Evolutionary conservation across 2,888 invertebrate genomes (phyloP), one percentile per base, ranked within the genome.

Genomic region (Apodemia zela): DNA sequence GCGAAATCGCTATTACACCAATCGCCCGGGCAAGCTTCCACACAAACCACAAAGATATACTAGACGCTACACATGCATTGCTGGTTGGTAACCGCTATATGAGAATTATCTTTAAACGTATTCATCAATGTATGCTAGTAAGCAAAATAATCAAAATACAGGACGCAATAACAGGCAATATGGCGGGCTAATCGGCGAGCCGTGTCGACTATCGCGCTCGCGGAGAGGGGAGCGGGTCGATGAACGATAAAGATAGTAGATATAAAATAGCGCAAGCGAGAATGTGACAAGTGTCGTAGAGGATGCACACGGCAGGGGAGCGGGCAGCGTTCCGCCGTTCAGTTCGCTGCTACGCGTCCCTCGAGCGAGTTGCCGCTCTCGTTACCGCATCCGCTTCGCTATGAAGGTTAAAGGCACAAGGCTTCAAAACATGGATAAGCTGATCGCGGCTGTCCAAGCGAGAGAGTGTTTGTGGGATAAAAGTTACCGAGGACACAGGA

Each of bases 401-500:
- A 78, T 83, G 70, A 89, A 89, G 67, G 69, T 69, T n/a, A 79
- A 76, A 78, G 85, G 86, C 65, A 81, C 83, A 60, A 76, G 87
- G 35, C 79, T 85, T 58, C 88, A 89, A 68, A 88, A 89, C 67
- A 87, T 89, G 87, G 89, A 90, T 70, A 89, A 85, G 69, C 81
- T 90, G 0, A 90, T 91, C 60, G 86, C 85, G n/a, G 90, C 91
- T 63, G 91, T 91, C 57, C 91, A 91, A 67, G 89, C 89, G 2
- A 79, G 91, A 62, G 91, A 91, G 68, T 89, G 89, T 71, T 73
- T 89, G 51, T 91, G 92, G 92, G 91, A 90, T 68, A 89, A 84
- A 66, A 87, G 85, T 60, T 90, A 89, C 65, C 79, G 89, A 66
- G 90, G 90, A 29, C 90, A 89, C 68, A 78, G 89, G 72, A 92